Base-by-base conservation (phyloP, 2,888 invertebrate species). In the Zygothrica quintamaculata region DNA sequence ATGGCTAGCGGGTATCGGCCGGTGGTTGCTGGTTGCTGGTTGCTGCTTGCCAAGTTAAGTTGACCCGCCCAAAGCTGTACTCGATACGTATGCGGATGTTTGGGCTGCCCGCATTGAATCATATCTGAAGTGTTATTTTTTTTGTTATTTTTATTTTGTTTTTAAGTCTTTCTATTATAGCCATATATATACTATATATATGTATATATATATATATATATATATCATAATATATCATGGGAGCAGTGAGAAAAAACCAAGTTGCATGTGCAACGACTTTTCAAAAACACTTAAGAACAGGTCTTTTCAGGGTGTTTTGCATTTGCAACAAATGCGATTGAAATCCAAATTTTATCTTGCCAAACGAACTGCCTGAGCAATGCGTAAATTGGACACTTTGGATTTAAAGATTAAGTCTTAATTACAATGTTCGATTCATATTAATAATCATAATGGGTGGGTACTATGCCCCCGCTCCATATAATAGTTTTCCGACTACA, bases 381-480 rank as follows among this genome's bases (percentile, higher is more conserved):
- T 74, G 70, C 51, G 70, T 56, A 72, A 72, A 52, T 74, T 72
- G 74, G 43, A 26, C 74, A 61, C 57, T 72, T 69, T 60, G 42
- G 31, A 50, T 44, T 39, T n/a, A 22, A 16, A 50, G 60, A 52
- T 64, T 46, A 59, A 66, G 48, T 57, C 75, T 77, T 76, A 76
- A 85, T 76, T 79, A 74, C 46, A 60, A 1, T 15, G 4, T 11
- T 56, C 12, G 11, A 0, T n/a, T 1, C 1, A 8, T 4, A 16
- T 0, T n/a, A n/a, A n/a, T n/a, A n/a, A n/a, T n/a, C 6, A 33
- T 46, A 43, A 36, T 39, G 43, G 48, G n/a, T 37, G 33, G 50
- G 26, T n/a, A 7, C 42, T 31, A 26, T 22, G 43, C 43, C 52
- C 16, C 33, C 13, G 2, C 5, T 11, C 1, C 6, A 13, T 7